Evolutionary conservation across 2,797 vertebrate species (phyloP).

Genomic region (Lepilemur ruficaudatus): DNA sequence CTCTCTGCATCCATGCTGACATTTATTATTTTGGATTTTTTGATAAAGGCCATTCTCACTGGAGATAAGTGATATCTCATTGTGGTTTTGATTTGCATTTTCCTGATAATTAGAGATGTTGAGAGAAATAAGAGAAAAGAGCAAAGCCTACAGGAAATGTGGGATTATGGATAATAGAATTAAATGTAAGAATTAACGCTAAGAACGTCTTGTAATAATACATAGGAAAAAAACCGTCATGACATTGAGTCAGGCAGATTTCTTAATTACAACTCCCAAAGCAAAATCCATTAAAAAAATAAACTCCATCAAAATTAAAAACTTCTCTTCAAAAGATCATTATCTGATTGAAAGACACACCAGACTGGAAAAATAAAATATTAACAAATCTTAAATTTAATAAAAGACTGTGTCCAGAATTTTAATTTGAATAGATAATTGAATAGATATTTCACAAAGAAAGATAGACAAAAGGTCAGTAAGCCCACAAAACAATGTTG

Average conservation of each 20-base stretch:
- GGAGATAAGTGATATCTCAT: neutral
- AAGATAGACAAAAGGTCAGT: neutral
- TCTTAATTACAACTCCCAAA: neutral
- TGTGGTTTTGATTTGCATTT: neutral
- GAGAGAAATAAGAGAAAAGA: neutral
- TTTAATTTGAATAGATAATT: neutral
- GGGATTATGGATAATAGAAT: neutral
- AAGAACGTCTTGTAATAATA: neutral
- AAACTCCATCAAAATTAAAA: neutral
- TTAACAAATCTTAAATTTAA: neutral
- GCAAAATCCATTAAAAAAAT: neutral
- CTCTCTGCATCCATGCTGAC: no score
- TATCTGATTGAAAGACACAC: neutral
- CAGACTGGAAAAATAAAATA: neutral
- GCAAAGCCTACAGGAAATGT: no score
- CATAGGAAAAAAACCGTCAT: neutral
- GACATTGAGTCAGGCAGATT: neutral
- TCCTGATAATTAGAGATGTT: neutral
- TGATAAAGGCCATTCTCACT: no score
- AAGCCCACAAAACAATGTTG: neutral
- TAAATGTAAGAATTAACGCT: neutral
- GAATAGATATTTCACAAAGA: neutral
- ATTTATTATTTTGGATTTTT: no score
- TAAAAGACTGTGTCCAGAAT: neutral
- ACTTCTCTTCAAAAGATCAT: neutral